Evolutionary conservation across 2,888 invertebrate genomes (phyloP), one percentile per base, ranked within the genome.

Genomic region (Hemithea aestivaria): DNA sequence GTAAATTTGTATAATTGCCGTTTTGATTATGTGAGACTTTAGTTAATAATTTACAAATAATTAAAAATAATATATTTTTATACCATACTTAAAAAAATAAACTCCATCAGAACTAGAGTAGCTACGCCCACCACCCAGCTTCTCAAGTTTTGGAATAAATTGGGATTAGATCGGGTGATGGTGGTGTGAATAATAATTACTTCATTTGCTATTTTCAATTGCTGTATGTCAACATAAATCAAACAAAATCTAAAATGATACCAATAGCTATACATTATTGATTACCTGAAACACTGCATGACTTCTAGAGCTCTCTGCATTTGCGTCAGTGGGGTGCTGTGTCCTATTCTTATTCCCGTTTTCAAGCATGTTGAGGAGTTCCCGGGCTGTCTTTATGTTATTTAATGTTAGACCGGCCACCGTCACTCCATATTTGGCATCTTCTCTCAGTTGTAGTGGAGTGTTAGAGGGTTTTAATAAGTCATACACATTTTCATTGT

Each of bases 251-350:
- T 24, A 30, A n/a, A 6, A 16, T 9, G 9, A 25, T 10, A 10
- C 3, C 20, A 11, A 20, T 12, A 2, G 29, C 12, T 10, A 10
- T 20, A 33, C 6, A 25, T 8, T 8, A 16, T 4, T 16, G 16
- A 16, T 16, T 65, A 93, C 93, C 89, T 96, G 96, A 69, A 98
- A 97, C 1, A 98, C 95, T n/a, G 97, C 97, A 88, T 98, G 98
- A 32, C 97, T 97, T 34, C 98, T 89, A 2, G 97, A 97, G 45
- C 97, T 97, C 66, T 97, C 97, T 0, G 96, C 93, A 75, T 98
- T 98, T 1, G 96, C 95, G 84, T 98, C 97, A 0, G 97, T 98
- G 0, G 97, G 96, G 77, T 97, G 97, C 64, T 98, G 97, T 0
- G 96, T 95, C 35, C 98, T 88, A 66, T 96, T 94, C 45, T 89